Percentiles rank a stretch among this genome's conserved stretches.
phyloP scores from a whole-genome alignment of 2,113 vertebrate genomes.

The Nesoenas mayeri region DNA sequence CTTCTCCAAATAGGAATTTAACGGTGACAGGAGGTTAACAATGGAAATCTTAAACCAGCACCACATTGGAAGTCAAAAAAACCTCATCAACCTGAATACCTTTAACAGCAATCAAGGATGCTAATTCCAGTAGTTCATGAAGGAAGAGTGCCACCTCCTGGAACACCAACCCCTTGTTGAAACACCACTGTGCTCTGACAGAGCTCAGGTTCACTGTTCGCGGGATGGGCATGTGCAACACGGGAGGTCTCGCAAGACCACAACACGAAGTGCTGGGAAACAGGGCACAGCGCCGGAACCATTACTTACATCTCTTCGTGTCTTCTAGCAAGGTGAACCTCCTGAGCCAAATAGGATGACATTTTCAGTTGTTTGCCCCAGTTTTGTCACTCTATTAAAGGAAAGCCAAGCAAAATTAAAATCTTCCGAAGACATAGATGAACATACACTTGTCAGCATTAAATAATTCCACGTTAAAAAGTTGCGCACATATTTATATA shows the following conservation, averaged over 20 bases:
- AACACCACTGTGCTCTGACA: background rate
- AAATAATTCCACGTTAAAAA: background rate
- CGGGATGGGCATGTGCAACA: background rate
- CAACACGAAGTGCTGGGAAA: background rate
- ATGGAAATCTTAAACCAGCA: background rate
- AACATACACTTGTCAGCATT: background rate
- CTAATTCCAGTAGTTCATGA: constrained; percentile 3
- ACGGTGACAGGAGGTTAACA: background rate
- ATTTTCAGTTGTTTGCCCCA: constrained; percentile 40
- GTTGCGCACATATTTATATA: background rate
- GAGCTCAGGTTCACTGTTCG: background rate
- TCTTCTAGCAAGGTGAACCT: constrained; percentile 78
- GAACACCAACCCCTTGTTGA: background rate
- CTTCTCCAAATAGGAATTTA: background rate
- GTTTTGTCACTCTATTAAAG: constrained; percentile 17
- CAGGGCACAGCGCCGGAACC: background rate
- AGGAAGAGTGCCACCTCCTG: constrained; percentile 64
- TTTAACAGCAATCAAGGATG: background rate
- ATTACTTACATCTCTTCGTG: constrained; percentile 86
- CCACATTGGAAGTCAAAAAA: background rate
- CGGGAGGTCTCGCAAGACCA: background rate
- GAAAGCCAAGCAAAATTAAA: constrained; percentile 50
- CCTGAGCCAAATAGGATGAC: constrained; percentile 71
- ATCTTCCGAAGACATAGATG: background rate
- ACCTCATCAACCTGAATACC: background rate